These are phyloP conservation scores for Haplochromis burtoni DNA, from an alignment of 2,113 vertebrate species.

Conservation along the genomic window DNA sequence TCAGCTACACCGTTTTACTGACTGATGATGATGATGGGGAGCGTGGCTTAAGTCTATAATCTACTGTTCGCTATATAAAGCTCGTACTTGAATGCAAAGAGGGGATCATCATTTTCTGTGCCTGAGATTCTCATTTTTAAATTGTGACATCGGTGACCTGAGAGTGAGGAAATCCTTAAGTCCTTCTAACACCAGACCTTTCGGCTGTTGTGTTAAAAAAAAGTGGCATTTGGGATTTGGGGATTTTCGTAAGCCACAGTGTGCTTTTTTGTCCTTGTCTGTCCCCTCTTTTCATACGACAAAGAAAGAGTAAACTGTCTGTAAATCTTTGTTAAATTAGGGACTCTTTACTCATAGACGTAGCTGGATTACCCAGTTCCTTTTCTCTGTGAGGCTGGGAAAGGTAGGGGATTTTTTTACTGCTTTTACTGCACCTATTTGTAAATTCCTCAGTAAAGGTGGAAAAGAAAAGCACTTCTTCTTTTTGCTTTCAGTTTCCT, in stretches of 20 bases:
- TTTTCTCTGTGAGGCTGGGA: neutral
- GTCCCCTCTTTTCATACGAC: neutral
- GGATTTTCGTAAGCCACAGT: constrained; percentile 34
- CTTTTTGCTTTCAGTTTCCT: constrained; percentile 30
- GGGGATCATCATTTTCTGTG: neutral
- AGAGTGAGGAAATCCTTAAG: constrained; percentile 32
- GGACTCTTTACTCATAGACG: constrained; percentile 10
- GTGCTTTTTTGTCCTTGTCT: constrained; percentile 5
- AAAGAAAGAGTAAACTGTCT: constrained; percentile 24
- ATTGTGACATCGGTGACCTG: neutral
- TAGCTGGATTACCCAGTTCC: neutral
- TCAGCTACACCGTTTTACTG: neutral
- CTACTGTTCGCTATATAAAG: neutral
- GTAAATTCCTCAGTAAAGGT: neutral
- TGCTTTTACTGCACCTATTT: neutral
- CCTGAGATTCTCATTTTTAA: neutral
- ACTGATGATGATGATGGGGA: neutral
- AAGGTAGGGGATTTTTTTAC: constrained; percentile 6
- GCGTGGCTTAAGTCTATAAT: neutral
- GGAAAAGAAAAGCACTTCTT: constrained; percentile 9
- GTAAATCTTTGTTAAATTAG: neutral
- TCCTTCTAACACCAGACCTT: neutral
- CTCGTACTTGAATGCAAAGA: neutral
- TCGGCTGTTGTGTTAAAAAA: neutral
- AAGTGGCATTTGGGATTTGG: constrained; percentile 32